Conservation (phyloP, 2,888 invertebrate species). For the Trichacis sp. region DNA sequence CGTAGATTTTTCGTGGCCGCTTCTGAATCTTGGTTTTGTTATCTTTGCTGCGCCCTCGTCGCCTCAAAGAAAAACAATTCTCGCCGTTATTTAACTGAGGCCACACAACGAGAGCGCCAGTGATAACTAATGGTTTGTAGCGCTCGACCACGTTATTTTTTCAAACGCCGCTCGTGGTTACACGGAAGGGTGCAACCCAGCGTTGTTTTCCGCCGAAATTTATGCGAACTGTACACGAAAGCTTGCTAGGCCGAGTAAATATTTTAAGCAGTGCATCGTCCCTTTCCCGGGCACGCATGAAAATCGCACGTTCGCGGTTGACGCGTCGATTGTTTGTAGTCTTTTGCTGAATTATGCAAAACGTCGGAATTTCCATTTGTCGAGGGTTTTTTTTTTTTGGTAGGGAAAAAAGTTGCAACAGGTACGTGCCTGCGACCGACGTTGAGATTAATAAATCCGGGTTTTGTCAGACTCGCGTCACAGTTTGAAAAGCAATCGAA, state of each 20-base stretch:
- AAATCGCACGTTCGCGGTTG: slow-evolving; percentile 25
- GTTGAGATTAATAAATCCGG: slow-evolving; percentile 37
- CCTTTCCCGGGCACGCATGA: slow-evolving; percentile 16
- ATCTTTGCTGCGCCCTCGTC: no score
- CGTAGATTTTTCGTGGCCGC: no score
- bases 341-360: slow-evolving; percentile 20
- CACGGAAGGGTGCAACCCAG: slow-evolving; percentile 14
- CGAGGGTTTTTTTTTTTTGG: background rate
- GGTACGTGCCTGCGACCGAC: slow-evolving; percentile 38
- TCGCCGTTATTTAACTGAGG: background rate
- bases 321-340: slow-evolving; percentile 18
- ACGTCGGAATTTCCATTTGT: background rate
- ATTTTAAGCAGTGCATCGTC: slow-evolving; percentile 23
- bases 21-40: no score
- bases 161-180: slow-evolving; percentile 31
- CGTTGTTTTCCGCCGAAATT: slow-evolving; percentile 36
- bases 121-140: slow-evolving; percentile 39
- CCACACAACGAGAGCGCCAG: slow-evolving; percentile 15
- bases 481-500: slow-evolving; percentile 25
- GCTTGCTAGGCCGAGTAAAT: slow-evolving; percentile 27
- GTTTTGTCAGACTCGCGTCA: slow-evolving; percentile 30
- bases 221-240: slow-evolving; percentile 31
- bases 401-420: slow-evolving; percentile 20
- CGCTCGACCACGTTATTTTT: slow-evolving; percentile 42
- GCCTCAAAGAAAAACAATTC: background rate